Conservation (phyloP, 2,113 vertebrate genomes). For the Sinocyclocheilus maitianheensis region DNA sequence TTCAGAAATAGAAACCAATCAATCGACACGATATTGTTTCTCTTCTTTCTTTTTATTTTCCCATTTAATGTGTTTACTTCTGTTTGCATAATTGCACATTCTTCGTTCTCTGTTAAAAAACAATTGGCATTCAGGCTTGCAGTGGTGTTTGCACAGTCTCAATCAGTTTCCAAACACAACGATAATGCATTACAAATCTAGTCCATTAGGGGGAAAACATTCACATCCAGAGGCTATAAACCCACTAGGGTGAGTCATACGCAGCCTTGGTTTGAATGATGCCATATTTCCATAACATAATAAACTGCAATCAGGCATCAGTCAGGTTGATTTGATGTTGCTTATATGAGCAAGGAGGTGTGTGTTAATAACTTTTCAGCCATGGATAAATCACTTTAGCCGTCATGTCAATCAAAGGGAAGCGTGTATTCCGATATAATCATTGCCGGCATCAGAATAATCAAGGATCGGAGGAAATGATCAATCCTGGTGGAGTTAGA, state of each 20-base stretch:
- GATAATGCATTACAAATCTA: constrained; percentile 39
- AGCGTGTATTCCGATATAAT: constrained; percentile 35
- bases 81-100: background rate
- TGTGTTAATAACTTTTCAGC: constrained; percentile 29
- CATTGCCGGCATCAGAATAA: constrained; percentile 24
- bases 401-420: constrained; percentile 45
- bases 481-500: background rate
- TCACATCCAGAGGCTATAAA: constrained; percentile 8
- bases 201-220: constrained; percentile 27
- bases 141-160: background rate
- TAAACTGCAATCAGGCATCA: constrained; percentile 26
- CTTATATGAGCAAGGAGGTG: background rate
- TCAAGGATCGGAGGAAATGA: background rate
- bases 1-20: background rate
- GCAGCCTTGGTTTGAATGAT: background rate
- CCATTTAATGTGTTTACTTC: background rate
- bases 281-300: constrained; percentile 27
- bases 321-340: constrained; percentile 15
- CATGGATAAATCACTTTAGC: constrained; percentile 32
- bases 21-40: background rate
- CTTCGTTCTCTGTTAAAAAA: background rate
- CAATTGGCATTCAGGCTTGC: background rate
- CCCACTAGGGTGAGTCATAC: constrained; percentile 3
- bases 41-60: background rate
- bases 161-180: constrained; percentile 25